phyloP scores from a whole-genome alignment of 2,113 vertebrate species.

The Colaptes auratus region DNA sequence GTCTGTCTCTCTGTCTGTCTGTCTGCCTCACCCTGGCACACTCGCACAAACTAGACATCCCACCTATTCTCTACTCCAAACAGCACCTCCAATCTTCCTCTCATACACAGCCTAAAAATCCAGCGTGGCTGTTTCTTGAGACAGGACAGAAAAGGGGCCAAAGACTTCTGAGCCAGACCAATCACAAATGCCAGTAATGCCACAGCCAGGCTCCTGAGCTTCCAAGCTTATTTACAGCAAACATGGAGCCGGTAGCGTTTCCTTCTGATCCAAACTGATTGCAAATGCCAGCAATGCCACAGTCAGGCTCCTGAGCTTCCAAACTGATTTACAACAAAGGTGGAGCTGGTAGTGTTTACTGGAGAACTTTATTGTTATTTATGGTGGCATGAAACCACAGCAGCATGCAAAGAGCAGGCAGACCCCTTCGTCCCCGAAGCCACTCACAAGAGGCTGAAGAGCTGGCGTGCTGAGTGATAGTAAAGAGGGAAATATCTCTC shows the following conservation, averaged over 20 bases:
- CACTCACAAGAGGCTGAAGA: background rate
- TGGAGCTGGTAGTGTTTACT: background rate
- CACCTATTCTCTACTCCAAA: background rate
- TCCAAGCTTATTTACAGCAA: background rate
- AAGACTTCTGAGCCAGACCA: background rate
- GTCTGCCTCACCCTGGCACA: fast-evolving
- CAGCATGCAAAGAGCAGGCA: background rate
- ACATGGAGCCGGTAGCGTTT: background rate
- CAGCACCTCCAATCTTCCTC: background rate
- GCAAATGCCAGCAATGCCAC: background rate
- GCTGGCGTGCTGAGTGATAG: background rate
- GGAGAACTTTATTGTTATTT: background rate
- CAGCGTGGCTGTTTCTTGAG: background rate
- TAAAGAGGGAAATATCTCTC: background rate
- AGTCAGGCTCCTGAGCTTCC: background rate
- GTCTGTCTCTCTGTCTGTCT: constrained; percentile 12
- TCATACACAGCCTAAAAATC: background rate
- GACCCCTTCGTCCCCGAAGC: background rate
- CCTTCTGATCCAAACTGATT: background rate
- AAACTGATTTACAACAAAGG: background rate
- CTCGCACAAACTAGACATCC: background rate
- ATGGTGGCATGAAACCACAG: background rate
- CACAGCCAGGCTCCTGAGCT: background rate
- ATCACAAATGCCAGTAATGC: constrained; percentile 1
- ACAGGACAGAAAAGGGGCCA: background rate